Evolutionary conservation across 2,888 invertebrate genomes (phyloP).

Genomic region (Cephus runcator): DNA sequence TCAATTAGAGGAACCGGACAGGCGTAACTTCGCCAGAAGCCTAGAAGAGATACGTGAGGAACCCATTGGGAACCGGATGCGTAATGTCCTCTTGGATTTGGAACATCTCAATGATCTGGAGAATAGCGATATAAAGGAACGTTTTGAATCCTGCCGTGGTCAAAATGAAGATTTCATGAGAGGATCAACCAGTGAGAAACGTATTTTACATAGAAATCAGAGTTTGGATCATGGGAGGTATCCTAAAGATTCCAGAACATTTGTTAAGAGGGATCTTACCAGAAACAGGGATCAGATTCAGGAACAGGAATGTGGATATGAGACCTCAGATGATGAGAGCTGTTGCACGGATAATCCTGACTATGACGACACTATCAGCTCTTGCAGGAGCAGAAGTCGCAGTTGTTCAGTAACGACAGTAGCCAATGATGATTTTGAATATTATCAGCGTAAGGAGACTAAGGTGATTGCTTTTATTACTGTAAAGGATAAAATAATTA

Average conservation of each 20-base stretch:
- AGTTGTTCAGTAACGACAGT: constrained; percentile 73
- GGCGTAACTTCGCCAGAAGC: constrained; percentile 51
- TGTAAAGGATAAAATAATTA: not conserved
- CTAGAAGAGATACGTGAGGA: constrained; percentile 57
- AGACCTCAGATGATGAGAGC: constrained; percentile 59
- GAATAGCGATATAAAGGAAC: constrained; percentile 6
- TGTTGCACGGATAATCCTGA: constrained; percentile 57
- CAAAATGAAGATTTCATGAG: constrained; percentile 24
- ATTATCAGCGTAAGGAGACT: constrained; percentile 66
- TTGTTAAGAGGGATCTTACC: constrained; percentile 43
- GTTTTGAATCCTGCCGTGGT: not conserved
- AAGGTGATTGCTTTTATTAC: constrained; percentile 40
- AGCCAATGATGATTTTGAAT: constrained; percentile 74
- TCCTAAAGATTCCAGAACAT: constrained; percentile 48
- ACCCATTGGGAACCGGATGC: constrained; percentile 1
- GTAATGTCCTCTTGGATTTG: not conserved
- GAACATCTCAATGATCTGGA: constrained; percentile 7
- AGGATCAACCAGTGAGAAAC: constrained; percentile 29
- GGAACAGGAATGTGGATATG: constrained; percentile 47
- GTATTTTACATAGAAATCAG: constrained; percentile 51
- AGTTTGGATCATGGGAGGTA: constrained; percentile 56
- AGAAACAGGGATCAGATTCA: constrained; percentile 20
- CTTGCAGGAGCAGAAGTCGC: constrained; percentile 64
- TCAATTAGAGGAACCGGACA: constrained; percentile 56
- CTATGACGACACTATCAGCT: constrained; percentile 62